Base-by-base conservation (phyloP, 1,140 invertebrate genomes). In the Medauroidea extradentata region DNA sequence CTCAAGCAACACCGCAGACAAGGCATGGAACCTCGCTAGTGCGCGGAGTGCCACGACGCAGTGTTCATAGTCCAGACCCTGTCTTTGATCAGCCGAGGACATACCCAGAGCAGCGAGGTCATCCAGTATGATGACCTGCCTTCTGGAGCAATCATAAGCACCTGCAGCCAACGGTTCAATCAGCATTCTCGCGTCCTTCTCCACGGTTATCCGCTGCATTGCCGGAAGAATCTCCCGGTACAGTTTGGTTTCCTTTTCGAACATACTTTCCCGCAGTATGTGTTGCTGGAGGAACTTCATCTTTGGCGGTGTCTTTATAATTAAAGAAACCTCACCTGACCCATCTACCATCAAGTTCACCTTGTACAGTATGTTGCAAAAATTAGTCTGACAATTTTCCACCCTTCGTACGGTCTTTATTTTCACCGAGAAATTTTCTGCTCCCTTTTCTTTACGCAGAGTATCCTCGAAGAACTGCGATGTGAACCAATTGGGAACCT, bases 21-120 rank as follows among this genome's bases (percentile, higher is more conserved):
- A 11, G 16, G 63, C 63, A 38, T 66, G 64, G n/a, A 66, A 43
- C 9, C 42, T 27, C n/a, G 64, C 64, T 1, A 66, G 38, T 1
- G 23, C 18, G 9, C 23, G 16, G 1, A 66, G 16, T 3, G 41
- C 52, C 13, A 63, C 9, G 18, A 52, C 18, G 23, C 53, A 53
- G 49, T 66, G 64, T 2, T 21, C 43, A 9, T 60, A 46, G 51
- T 66, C 64, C 19, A 66, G 53, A 2, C 62, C 57, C 2, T 19
- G 18, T 11, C 43, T 24, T 34, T 63, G 51, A 39, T 62, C 57
- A 1, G 43, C 60, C 48, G 59, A 44, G 11, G 39, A 53, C 54
- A 59, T 64, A 2, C 64, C 64, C 2, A 29, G 34, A 18, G 38
- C 18, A 27, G 46, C 25, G 16, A 64, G 24, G 43, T 64, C 61